Evolutionary conservation across 2,797 vertebrate genomes (phyloP).

Genomic region (Simalia tracyae): DNA sequence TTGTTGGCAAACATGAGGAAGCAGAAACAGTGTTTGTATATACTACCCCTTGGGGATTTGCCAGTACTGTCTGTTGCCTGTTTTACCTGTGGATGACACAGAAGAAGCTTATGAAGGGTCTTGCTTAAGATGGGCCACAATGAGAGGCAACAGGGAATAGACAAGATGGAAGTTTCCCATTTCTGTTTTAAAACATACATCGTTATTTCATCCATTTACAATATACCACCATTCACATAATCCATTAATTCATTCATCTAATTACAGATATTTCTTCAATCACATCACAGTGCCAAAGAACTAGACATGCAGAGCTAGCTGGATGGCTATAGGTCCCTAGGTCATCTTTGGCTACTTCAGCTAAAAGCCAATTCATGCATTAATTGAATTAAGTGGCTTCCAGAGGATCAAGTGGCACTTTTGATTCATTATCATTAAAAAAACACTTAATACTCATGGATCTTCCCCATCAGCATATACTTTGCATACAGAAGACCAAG

Average conservation of each 20-base stretch:
- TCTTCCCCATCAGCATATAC: background rate
- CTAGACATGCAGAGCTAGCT: background rate
- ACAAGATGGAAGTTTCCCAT: background rate
- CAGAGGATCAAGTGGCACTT: background rate
- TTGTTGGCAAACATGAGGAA: background rate
- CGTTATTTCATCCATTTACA: background rate
- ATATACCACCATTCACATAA: background rate
- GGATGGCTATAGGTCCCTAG: background rate
- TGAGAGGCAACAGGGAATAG: background rate
- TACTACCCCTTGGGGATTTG: background rate
- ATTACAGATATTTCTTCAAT: too few species aligned
- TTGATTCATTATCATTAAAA: background rate
- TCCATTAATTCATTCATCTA: background rate
- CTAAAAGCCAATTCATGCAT: background rate
- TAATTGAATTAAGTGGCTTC: background rate
- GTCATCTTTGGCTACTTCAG: background rate
- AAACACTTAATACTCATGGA: background rate
- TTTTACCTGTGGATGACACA: background rate
- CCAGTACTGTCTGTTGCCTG: background rate
- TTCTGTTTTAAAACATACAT: background rate
- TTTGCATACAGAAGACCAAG: background rate
- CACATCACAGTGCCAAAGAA: background rate
- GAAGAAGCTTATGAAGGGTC: too few species aligned
- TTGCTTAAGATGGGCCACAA: background rate
- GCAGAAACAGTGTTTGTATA: background rate